These are phyloP conservation scores for Clarias pachynema DNA, from an alignment of 2,797 vertebrate species.

Conservation along the genomic window DNA sequence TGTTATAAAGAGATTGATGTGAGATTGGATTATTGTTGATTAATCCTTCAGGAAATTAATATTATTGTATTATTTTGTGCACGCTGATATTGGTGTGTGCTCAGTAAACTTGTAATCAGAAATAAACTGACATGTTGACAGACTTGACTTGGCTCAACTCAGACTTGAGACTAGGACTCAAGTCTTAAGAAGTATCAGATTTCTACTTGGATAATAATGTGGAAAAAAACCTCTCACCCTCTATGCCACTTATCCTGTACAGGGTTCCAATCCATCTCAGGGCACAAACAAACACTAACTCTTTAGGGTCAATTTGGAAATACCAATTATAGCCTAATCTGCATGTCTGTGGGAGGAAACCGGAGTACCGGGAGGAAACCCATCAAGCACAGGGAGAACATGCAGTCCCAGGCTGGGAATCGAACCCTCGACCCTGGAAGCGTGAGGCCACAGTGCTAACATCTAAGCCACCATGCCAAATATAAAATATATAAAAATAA, in stretches of 20 bases:
- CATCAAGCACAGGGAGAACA: too few species aligned
- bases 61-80: background rate
- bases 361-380: too few species aligned
- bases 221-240: background rate
- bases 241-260: too few species aligned
- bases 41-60: background rate
- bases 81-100: background rate
- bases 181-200: background rate
- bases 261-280: too few species aligned
- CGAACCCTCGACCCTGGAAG: too few species aligned
- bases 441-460: too few species aligned
- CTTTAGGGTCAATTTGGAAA: too few species aligned
- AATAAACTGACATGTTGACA: background rate
- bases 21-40: background rate
- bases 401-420: too few species aligned
- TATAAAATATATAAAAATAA: background rate
- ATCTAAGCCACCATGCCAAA: too few species aligned
- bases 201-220: slow-evolving; percentile 5
- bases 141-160: background rate
- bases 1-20: background rate
- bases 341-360: too few species aligned
- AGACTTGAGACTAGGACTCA: background rate
- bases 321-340: too few species aligned
- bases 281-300: too few species aligned
- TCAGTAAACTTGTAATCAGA: background rate